Base-by-base conservation (phyloP, 2,888 invertebrate genomes). In the Drosophila quinaria region DNA sequence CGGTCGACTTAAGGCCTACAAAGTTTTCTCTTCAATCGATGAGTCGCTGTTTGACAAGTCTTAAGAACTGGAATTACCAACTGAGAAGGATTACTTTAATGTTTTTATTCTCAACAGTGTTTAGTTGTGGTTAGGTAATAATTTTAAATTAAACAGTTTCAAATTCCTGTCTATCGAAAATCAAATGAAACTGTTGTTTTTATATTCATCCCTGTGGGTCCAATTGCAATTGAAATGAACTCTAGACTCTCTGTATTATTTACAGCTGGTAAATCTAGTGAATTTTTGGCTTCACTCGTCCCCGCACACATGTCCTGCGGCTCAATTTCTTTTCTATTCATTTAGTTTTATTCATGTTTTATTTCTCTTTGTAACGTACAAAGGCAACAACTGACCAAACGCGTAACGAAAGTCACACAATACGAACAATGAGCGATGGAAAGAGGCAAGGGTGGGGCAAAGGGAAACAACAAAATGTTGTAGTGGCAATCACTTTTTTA, bases 261-360 rank as follows among this genome's bases (percentile, higher is more conserved):
- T 46, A 68, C 62, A 61, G 61, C 17, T 74, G 60, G 68, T 47
- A 67, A 80, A 77, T 76, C 77, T 69, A 69, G 55, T 68, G 42
- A 42, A 31, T 47, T 50, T 37, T 72, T 59, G 58, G n/a, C n/a
- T 37, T 39, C 19, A 41, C 29, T 13, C 37, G 25, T 17, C 17
- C 4, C 13, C n/a, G 13, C 55, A 42, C 55, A 33, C 52, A 62
- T 61, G 51, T 66, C 78, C 68, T 63, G 68, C 46, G 68, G 69
- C 70, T 35, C 61, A 69, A 52, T 62, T 74, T 59, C 39, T n/a
- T 62, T 74, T 47, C 50, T 64, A 64, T 68, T 61, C 55, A 62
- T 55, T 76, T 69, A 62, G 41, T 69, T 54, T 68, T 65, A 31
- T 61, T 58, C 49, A 44, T 37, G 11, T 58, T 22, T 52, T 51